Base-by-base conservation (phyloP, 2,113 vertebrate genomes). In the Lampris megalopsis region DNA sequence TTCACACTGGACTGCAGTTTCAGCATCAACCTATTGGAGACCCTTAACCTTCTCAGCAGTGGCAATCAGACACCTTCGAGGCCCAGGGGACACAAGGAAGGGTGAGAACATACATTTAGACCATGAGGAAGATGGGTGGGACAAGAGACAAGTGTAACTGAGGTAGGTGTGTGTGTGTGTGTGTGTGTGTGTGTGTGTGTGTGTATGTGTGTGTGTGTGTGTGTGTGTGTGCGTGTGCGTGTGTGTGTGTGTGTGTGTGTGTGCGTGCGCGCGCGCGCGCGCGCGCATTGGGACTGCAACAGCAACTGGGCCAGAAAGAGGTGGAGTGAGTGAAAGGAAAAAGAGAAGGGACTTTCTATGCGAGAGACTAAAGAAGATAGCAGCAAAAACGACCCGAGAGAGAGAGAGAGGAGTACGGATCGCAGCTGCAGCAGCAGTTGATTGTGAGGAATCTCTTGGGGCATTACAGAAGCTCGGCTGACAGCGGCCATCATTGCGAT, bases 51-150 rank as follows among this genome's bases (percentile, higher is more conserved):
- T 62, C 66, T 71, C 75, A 65, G 58, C 69, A 61, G 68, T 67
- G 88, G 88, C 71, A 85, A 91, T 59, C 59, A 87, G 90, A 92
- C 82, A 89, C 87, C 80, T 53, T 63, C 41, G 61, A 73, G 70
- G 63, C 64, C 62, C 40, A 7, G 61, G 63, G 59, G 52, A 37
- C 35, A 43, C 37, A 73, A 74, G 63, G 43, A 52, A 65, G 41
- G 79, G 81, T 10, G 73, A 77, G 75, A 89, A 81, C 80, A 76
- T 49, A 66, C 68, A 52, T 79, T 24, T 24, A 24, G 24, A 24
- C 24, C 63, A 75, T 67, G 71, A 57, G 54, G 71, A 75, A 66
- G 71, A 9, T 9, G 10, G 7, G 54, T 7, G 9, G 5, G 36
- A 35, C 7, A 35, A 6, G 4, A 56, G 24, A 77, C 80, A 62